Evolutionary conservation across 1,140 invertebrate genomes (phyloP).

Genomic region (Rhyacophila brunnea): DNA sequence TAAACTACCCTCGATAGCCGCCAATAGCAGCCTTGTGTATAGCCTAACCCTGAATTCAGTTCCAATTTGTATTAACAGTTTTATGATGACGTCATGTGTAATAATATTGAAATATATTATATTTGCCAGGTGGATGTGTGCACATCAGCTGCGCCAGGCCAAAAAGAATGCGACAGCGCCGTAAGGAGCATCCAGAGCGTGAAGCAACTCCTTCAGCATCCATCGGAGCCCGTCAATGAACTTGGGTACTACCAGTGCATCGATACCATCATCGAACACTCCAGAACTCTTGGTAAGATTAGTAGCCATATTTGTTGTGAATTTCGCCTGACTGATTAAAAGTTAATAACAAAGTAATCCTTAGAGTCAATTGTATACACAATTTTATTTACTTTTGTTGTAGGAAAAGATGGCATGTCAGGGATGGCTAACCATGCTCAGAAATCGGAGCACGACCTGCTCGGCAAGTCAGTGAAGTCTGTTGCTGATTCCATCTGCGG

Average conservation of each 20-base stretch:
- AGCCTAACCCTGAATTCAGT: too few species aligned
- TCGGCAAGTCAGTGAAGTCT: slow-evolving; percentile 80
- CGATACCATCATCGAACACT: slow-evolving; percentile 91
- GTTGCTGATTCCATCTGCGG: slow-evolving; percentile 88
- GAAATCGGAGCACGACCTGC: slow-evolving; percentile 81
- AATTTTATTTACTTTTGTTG: too few species aligned
- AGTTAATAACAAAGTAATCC: too few species aligned
- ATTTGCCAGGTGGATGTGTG: slow-evolving; percentile 67
- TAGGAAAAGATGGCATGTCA: slow-evolving; percentile 64
- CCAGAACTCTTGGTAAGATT: slow-evolving; percentile 71
- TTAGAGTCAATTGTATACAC: too few species aligned
- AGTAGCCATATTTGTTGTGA: too few species aligned
- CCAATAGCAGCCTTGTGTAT: too few species aligned
- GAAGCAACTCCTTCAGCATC: slow-evolving; percentile 79
- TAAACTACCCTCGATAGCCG: too few species aligned
- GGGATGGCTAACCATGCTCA: slow-evolving; percentile 93
- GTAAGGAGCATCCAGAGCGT: slow-evolving; percentile 90
- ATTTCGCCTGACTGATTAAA: too few species aligned
- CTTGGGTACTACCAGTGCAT: slow-evolving; percentile 92
- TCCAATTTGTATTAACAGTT: background rate
- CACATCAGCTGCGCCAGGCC: slow-evolving; percentile 79
- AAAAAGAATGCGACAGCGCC: slow-evolving; percentile 96
- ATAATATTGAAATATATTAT: slow-evolving; percentile 42
- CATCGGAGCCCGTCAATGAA: slow-evolving; percentile 85
- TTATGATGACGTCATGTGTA: background rate